A percentile compares a stretch with the other conserved stretches of the same genome.
phyloP scores from a whole-genome alignment of 2,888 invertebrate species.

The Lepas anatifera region DNA sequence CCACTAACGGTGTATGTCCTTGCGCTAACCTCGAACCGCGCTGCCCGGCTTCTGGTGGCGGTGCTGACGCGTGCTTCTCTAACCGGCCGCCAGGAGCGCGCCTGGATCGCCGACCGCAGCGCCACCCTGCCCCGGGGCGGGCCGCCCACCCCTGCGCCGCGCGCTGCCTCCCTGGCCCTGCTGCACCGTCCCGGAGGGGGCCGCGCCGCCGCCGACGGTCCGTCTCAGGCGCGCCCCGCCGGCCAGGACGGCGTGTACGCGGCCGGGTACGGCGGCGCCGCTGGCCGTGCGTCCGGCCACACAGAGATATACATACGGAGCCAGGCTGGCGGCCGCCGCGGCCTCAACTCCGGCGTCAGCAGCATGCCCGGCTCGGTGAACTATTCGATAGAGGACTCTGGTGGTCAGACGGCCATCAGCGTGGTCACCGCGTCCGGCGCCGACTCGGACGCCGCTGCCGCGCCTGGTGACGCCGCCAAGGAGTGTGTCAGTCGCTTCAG shows the following conservation, averaged over 20 bases:
- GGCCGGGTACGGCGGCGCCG: neutral
- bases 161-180: neutral
- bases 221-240: neutral
- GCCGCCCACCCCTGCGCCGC: neutral
- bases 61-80: neutral
- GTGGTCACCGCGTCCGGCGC: too few relatives aligned
- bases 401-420: too few relatives aligned
- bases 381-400: too few relatives aligned
- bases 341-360: conserved; percentile 1
- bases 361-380: too few relatives aligned
- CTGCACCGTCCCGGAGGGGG: neutral
- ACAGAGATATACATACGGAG: conserved; percentile 18
- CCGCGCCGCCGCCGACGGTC: neutral
- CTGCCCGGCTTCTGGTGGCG: neutral
- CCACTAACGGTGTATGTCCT: too few relatives aligned
- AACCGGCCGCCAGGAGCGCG: neutral
- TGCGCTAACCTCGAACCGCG: neutral
- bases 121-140: neutral
- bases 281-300: conserved; percentile 13
- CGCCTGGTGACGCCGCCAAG: too few relatives aligned
- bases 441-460: too few relatives aligned
- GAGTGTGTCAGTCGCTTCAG: too few relatives aligned
- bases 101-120: neutral
- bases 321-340: conserved; percentile 16
- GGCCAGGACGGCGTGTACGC: neutral